These are phyloP conservation scores for Hippocampus barbouri DNA, from an alignment of 2,113 vertebrate genomes.

Conservation along the genomic window DNA sequence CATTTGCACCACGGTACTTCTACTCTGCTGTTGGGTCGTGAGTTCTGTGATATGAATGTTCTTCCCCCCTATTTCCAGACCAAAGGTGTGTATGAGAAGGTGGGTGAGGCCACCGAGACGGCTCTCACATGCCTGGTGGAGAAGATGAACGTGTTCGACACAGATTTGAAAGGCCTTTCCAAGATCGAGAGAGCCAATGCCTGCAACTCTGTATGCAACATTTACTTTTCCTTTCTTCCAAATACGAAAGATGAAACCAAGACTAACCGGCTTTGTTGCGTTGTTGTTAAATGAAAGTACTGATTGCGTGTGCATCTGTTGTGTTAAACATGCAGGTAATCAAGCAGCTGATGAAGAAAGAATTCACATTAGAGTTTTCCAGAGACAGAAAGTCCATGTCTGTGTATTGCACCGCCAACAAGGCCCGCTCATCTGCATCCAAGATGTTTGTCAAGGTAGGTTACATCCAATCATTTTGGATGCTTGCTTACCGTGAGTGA, in stretches of 20 bases:
- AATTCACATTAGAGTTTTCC: slow-evolving; percentile 89
- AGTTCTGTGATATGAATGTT: not conserved
- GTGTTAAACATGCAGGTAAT: slow-evolving; percentile 75
- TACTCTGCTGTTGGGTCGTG: not conserved
- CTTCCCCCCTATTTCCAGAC: slow-evolving; percentile 52
- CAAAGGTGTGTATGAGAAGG: slow-evolving; percentile 89
- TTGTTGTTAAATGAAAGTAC: not conserved
- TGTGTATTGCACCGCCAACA: slow-evolving; percentile 94
- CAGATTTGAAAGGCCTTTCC: slow-evolving; percentile 76
- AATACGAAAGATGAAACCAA: not conserved
- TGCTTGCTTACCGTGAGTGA: not conserved
- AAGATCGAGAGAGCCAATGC: slow-evolving; percentile 86
- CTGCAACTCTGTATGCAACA: slow-evolving; percentile 80
- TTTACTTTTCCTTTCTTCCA: not conserved
- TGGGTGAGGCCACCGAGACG: slow-evolving; percentile 88
- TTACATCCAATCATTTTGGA: not conserved
- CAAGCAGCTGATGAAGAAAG: slow-evolving; percentile 92
- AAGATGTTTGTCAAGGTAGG: slow-evolving; percentile 98
- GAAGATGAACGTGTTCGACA: slow-evolving; percentile 95
- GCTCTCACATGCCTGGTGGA: slow-evolving; percentile 87
- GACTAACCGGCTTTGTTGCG: not conserved
- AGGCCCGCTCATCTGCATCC: slow-evolving; percentile 84
- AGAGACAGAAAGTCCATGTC: slow-evolving; percentile 98
- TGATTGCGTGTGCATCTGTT: not conserved
- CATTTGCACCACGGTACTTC: not conserved